A percentile compares a stretch with the other conserved stretches of the same genome.
Conservation (phyloP, 2,888 invertebrate genomes). For the Cyclophora punctaria region DNA sequence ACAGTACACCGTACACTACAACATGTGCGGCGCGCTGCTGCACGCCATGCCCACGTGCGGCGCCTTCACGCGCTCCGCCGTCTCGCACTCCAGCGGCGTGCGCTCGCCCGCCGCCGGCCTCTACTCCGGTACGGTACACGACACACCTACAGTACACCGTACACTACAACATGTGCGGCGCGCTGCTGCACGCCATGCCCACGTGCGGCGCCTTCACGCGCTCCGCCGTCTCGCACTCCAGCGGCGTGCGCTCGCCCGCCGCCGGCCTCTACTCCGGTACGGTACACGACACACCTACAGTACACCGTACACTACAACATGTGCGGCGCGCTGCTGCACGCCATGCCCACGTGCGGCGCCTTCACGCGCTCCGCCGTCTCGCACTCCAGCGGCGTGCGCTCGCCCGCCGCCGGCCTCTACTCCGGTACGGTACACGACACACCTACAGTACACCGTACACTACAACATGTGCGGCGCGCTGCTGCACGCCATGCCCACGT, state of each 20-base stretch:
- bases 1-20: conserved; percentile 91
- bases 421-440: conserved; percentile 88
- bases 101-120: conserved; percentile 88
- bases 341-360: conserved; percentile 92
- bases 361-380: conserved; percentile 93
- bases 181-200: conserved; percentile 91
- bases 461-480: conserved; percentile 88
- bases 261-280: conserved; percentile 85
- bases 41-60: conserved; percentile 92
- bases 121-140: conserved; percentile 85
- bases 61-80: conserved; percentile 92
- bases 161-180: conserved; percentile 88
- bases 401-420: conserved; percentile 87
- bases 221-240: conserved; percentile 91
- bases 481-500: conserved; percentile 90
- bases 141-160: conserved; percentile 93
- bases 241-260: conserved; percentile 90
- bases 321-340: conserved; percentile 86
- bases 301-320: conserved; percentile 92
- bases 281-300: conserved; percentile 91
- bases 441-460: conserved; percentile 92
- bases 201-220: conserved; percentile 91
- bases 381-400: conserved; percentile 89
- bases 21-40: conserved; percentile 87
- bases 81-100: conserved; percentile 91